Evolutionary conservation across 2,888 invertebrate species (phyloP), one percentile per base, ranked within the genome.

Genomic region (Microctonus brassicae): DNA sequence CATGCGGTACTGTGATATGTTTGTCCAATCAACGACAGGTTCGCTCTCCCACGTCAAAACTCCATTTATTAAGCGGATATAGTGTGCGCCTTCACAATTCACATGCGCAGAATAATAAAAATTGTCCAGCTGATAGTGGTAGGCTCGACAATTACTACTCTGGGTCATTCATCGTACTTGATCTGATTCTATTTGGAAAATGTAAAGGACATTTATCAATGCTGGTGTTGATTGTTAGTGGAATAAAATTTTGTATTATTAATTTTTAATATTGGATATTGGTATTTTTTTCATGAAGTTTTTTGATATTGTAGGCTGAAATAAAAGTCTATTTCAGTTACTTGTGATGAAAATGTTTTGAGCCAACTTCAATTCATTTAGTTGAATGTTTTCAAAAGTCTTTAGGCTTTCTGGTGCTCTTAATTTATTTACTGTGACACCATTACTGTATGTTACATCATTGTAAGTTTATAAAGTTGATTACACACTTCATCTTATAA

Each of bases 391-490:
- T 11, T 22, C 22, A n/a, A n/a, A n/a, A n/a, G n/a, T n/a, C n/a
- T n/a, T n/a, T n/a, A n/a, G n/a, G n/a, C n/a, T n/a, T 55, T 22
- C 22, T 60, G 11, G 20, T 20, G 20, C 9, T 60, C 34, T 60
- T 11, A 20, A 11, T 60, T 34, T 11, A 11, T 11, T 22, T 33
- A 11, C 36, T 47, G 11, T 34, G 39, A 53, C 55, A 65, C 62
- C 42, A 57, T 36, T 47, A 55, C 33, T 24, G 33, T 34, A 42
- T 57, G 65, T 77, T 78, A 76, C 77, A 76, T 78, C 77, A 78
- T 73, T 74, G 78, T 78, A 73, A 78, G 78, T 78, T 52, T 67
- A 60, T n/a, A 65, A 53, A 26, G n/a, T 52, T 22, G 13, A 33
- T 52, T 4, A 34, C 42, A 62, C n/a, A 7, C 47, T 17, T 17